Evolutionary conservation across 2,113 vertebrate species (phyloP), one percentile per base, ranked within the genome.

Genomic region (Limanda limanda): DNA sequence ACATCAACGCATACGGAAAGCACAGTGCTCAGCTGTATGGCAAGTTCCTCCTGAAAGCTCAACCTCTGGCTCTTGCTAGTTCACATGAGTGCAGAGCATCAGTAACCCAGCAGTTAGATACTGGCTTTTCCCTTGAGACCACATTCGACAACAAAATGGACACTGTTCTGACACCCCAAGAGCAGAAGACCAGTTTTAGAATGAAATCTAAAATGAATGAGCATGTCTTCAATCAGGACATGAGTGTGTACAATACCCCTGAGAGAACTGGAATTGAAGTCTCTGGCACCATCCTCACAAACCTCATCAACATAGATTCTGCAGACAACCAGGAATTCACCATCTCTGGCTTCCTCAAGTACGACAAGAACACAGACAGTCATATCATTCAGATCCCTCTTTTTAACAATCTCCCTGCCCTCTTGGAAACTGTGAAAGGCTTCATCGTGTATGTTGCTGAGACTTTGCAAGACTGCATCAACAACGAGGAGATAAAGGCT

Each of bases 71-170:
- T 78, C 90, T 98, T 66, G 94, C 94, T 47, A 94, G 96, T 74
- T 95, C 95, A 62, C 96, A 99, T 82, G 96, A 97, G 89, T 97
- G 93, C 86, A 95, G 95, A 91, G 95, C 95, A 70, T 96, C 96
- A 73, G 90, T 94, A 15, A 93, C 61, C 21, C 97, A 98, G 35
- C 71, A 54, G 71, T 48, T 96, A 11, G 74, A 84, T 14, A 90
- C 89, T 15, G 86, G 81, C 6, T 87, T 88, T 67, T 92, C 86
- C 37, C 40, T 96, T 42, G 91, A 91, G 8, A 95, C 94, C 0
- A 90, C 89, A 23, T 85, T 97, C 67, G 95, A 97, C 68, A 95
- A 95, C 86, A 96, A 95, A 82, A 80, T 95, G 76, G 91, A 92
- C 11, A 74, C 88, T 74, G 83, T 95, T 79, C 85, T 99, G 77